Evolutionary conservation across 2,113 vertebrate species (phyloP).

Genomic region (Orthochromis malagaraziensis): DNA sequence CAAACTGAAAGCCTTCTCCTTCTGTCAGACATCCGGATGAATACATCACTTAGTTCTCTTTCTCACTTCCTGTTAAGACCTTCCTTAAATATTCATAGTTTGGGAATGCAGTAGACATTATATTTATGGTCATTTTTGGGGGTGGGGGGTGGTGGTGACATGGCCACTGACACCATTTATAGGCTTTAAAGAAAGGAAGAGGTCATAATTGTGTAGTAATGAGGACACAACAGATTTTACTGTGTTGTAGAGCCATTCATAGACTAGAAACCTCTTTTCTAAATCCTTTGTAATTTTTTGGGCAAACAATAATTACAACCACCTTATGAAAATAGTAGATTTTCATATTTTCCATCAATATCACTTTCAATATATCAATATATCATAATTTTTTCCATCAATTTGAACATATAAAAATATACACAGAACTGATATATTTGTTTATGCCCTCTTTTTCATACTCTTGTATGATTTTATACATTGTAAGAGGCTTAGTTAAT

Average conservation of each 20-base stretch:
- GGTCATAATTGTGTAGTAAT: neutral
- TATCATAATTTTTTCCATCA: neutral
- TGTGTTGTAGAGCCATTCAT: neutral
- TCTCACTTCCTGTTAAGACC: neutral
- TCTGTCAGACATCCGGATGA: neutral
- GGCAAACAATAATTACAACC: neutral
- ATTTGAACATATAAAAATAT: neutral
- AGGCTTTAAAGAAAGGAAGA: neutral
- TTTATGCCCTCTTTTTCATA: neutral
- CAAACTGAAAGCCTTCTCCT: neutral
- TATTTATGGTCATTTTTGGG: neutral
- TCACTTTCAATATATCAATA: neutral
- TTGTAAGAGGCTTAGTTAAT: neutral
- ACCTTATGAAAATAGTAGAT: neutral
- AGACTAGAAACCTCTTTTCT: neutral
- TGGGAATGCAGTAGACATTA: neutral
- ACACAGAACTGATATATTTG: neutral
- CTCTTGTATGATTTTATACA: neutral
- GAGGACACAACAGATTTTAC: neutral
- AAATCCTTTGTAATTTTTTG: neutral
- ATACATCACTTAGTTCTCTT: neutral
- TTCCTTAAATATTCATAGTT: neutral
- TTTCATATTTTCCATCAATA: neutral
- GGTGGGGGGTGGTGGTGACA: neutral
- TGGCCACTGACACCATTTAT: neutral